phyloP scores from a whole-genome alignment of 1,140 invertebrate genomes.

The Teleopsis dalmanni region DNA sequence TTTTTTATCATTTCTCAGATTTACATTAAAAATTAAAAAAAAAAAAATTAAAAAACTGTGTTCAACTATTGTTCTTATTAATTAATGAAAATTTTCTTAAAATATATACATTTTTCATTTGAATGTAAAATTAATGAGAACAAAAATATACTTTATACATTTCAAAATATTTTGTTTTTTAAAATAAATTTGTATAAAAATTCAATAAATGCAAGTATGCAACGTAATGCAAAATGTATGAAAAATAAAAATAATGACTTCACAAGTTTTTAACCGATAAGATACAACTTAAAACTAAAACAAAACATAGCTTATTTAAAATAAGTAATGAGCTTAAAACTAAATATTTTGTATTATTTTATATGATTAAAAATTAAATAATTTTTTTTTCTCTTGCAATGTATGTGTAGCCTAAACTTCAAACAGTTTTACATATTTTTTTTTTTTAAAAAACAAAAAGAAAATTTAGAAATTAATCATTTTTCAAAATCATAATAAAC shows the following conservation, averaged over 20 bases:
- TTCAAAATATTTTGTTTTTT: neutral
- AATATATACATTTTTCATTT: too few relatives aligned
- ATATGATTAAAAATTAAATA: neutral
- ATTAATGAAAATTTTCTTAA: too few relatives aligned
- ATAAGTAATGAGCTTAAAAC: too few relatives aligned
- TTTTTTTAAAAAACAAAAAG: neutral
- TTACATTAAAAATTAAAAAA: too few relatives aligned
- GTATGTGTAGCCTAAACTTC: neutral
- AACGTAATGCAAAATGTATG: neutral
- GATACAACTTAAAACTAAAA: slow-evolving; percentile 2
- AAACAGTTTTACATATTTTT: neutral
- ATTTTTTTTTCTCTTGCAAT: neutral
- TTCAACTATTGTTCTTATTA: too few relatives aligned
- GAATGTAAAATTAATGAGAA: too few relatives aligned
- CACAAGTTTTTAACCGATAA: neutral
- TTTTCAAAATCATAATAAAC: too few relatives aligned
- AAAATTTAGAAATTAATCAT: too few relatives aligned
- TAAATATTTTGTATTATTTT: neutral
- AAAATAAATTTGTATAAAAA: neutral
- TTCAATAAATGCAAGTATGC: neutral
- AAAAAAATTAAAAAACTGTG: too few relatives aligned
- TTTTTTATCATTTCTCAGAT: too few relatives aligned
- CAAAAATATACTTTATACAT: too few relatives aligned
- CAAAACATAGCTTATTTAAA: neutral
- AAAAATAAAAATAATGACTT: too few relatives aligned